These are phyloP conservation scores for Calosoma granatense DNA, from an alignment of 1,140 invertebrate genomes.

Conservation along the genomic window DNA sequence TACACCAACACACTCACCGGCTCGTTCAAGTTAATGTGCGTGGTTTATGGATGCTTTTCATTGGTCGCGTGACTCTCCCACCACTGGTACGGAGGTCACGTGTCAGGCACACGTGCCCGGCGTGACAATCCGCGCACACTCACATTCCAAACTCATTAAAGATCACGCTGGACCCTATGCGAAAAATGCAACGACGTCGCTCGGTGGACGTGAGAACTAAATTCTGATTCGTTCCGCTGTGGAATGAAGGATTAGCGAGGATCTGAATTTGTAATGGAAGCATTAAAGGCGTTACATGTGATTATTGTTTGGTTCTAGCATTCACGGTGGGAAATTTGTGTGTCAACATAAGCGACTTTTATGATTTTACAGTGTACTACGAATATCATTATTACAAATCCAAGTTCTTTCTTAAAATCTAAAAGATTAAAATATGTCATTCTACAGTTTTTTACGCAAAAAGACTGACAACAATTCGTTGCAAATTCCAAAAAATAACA, in stretches of 20 bases:
- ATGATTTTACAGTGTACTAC: too few relatives aligned
- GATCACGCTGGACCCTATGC: constrained; percentile 7
- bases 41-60: background rate
- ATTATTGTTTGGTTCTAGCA: too few relatives aligned
- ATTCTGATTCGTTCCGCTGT: background rate
- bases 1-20: background rate
- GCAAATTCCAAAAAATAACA: too few relatives aligned
- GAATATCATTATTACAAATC: too few relatives aligned
- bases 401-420: too few relatives aligned
- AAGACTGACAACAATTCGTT: too few relatives aligned
- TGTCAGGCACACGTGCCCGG: background rate
- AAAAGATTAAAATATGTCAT: too few relatives aligned
- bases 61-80: background rate
- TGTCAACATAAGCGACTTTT: too few relatives aligned
- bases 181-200: background rate
- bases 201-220: background rate
- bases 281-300: too few relatives aligned
- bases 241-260: background rate
- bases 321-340: too few relatives aligned
- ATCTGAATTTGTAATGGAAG: background rate
- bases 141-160: background rate
- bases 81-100: background rate
- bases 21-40: background rate
- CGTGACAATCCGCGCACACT: constrained; percentile 9
- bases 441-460: too few relatives aligned